Evolutionary conservation across 1,140 invertebrate genomes (phyloP), one percentile per base, ranked within the genome.

Genomic region (Trialeurodes vaporariorum): DNA sequence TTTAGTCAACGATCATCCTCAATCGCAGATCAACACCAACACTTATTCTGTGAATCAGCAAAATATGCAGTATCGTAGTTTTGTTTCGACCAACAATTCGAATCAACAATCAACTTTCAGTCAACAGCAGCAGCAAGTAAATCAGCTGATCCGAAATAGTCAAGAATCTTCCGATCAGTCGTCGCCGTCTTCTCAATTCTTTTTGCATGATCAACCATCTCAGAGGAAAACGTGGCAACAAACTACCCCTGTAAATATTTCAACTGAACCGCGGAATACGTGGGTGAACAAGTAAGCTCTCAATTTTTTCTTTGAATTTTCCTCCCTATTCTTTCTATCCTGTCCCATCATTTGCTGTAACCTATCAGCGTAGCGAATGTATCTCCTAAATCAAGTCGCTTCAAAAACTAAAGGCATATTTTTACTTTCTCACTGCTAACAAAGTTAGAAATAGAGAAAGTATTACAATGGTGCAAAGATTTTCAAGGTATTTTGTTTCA

Each of bases 91-190:
- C 9, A 61, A 23, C n/a, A 61, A 61, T 61, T 61, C 60, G 22
- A 25, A 61, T 61, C 34, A 49, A 49, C 34, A 49, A 17, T 17
- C 5, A 17, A 17, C 17, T 5, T 49, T 67, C 23, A 26, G 61
- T 67, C 65, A 67, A 60, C 65, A 59, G 23, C 68, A 67, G 26
- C 34, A 59, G 21, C 25, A 1, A 49, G 49, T 61, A 1, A 25
- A 69, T 34, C 68, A 59, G 65, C 27, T 40, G 5, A 58, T 65
- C 40, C 24, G 64, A 34, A 68, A 49, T 49, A 65, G 24, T 65
- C 27, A 65, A 49, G 34, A 49, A 17, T 17, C 34, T 49, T 49
- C 34, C 17, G 34, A 49, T 49, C 34, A 49, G 34, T 49, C 34
- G 17, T 5, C 34, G 17, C 34, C 34, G 17, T 49, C 34, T 17